These are phyloP conservation scores for Nephrotoma flavescens DNA, from an alignment of 2,888 invertebrate genomes.

Conservation along the genomic window DNA sequence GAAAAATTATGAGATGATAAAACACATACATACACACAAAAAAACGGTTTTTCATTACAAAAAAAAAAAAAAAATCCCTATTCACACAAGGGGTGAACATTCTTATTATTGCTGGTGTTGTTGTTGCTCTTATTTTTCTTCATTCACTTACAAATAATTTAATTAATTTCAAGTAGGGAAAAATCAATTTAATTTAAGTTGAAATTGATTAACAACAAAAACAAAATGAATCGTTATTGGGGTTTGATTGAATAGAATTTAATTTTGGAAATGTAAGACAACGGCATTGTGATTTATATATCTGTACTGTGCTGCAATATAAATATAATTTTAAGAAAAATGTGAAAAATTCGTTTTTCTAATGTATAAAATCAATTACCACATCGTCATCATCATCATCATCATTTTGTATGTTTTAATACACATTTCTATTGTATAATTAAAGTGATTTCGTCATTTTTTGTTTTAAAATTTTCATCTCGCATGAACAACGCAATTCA, in stretches of 20 bases:
- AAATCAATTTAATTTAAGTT: background rate
- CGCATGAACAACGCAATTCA: background rate
- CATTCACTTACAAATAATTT: background rate
- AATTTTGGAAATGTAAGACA: background rate
- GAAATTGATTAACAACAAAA: background rate
- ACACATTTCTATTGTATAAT: background rate
- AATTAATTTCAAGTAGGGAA: background rate
- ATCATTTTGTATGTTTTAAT: background rate
- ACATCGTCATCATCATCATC: background rate
- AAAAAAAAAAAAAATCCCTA: background rate
- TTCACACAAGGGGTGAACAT: background rate
- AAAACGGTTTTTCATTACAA: background rate
- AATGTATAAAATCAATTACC: background rate
- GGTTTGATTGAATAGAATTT: background rate
- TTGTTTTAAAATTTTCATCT: background rate
- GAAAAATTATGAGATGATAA: background rate
- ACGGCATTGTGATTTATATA: background rate
- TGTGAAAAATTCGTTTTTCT: background rate
- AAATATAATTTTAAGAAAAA: background rate
- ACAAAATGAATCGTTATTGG: background rate
- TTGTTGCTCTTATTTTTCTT: background rate
- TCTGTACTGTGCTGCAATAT: background rate
- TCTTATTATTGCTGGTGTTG: background rate
- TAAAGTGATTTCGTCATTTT: background rate
- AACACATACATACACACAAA: background rate